Percentiles rank a stretch among this genome's conserved stretches.
Conservation (phyloP, 2,888 invertebrate species). For the Tenthredo amoena region DNA sequence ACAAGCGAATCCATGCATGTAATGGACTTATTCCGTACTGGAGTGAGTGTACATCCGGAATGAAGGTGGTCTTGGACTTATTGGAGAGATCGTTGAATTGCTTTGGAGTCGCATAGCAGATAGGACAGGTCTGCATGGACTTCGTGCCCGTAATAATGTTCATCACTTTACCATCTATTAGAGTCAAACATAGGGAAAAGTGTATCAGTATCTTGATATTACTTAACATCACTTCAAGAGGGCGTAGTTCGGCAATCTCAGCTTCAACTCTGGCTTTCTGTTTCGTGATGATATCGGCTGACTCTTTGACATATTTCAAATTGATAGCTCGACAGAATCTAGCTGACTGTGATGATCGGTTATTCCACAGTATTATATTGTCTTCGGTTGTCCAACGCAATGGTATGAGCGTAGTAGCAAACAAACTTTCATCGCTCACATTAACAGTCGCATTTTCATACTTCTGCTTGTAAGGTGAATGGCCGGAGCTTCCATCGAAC, state of each 20-base stretch:
- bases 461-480: too few relatives aligned
- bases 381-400: constrained; percentile 27
- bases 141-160: constrained; percentile 35
- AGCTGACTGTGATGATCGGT: constrained; percentile 46
- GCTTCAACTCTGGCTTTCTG: constrained; percentile 33
- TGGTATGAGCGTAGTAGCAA: constrained; percentile 50
- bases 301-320: constrained; percentile 44
- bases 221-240: neutral
- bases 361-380: constrained; percentile 53
- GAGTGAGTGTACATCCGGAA: constrained; percentile 31
- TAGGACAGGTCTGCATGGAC: constrained; percentile 33
- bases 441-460: too few relatives aligned
- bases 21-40: constrained; percentile 19
- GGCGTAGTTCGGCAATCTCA: neutral
- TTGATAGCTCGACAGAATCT: constrained; percentile 54
- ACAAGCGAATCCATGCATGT: constrained; percentile 38
- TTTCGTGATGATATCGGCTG: constrained; percentile 33
- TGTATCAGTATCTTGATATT: constrained; percentile 11
- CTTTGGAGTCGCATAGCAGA: constrained; percentile 13
- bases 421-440: constrained; percentile 6
- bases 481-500: too few relatives aligned
- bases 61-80: constrained; percentile 11
- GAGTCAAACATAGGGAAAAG: constrained; percentile 45
- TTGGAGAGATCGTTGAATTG: constrained; percentile 47
- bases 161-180: constrained; percentile 52